A percentile compares a stretch with the other conserved stretches of the same genome.
Evolutionary conservation across 2,797 vertebrate genomes (phyloP).

Genomic region (Crenuchus spilurus): DNA sequence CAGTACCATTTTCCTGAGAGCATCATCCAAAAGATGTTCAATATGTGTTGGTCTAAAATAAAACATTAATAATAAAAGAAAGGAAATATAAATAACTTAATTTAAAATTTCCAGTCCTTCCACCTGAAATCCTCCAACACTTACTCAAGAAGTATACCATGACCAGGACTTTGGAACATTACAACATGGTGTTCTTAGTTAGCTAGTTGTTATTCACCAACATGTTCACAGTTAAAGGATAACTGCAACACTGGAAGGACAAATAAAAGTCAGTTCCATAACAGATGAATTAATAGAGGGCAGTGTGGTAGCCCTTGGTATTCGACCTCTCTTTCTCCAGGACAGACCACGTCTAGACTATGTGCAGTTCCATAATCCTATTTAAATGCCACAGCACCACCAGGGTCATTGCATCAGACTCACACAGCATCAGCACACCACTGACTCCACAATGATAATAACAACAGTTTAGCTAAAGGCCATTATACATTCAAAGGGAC

Average conservation of each 20-base stretch:
- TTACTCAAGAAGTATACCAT: conserved; percentile 1
- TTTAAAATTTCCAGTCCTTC: too few relatives aligned
- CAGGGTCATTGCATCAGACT: conserved; percentile 49
- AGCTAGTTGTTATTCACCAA: neutral
- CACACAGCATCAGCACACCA: conserved; percentile 20
- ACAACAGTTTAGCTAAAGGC: conserved; percentile 8
- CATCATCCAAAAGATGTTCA: too few relatives aligned
- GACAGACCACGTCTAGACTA: conserved; percentile 18
- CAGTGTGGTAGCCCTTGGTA: neutral
- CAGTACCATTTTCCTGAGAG: too few relatives aligned
- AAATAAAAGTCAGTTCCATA: conserved; percentile 38
- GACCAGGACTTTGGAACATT: neutral
- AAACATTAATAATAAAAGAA: too few relatives aligned
- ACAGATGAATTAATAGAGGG: conserved; percentile 22
- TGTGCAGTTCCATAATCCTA: conserved; percentile 36
- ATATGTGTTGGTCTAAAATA: too few relatives aligned
- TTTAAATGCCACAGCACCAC: conserved; percentile 50
- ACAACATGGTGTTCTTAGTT: neutral
- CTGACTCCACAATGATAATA: conserved; percentile 5
- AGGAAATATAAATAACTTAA: too few relatives aligned
- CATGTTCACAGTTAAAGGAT: conserved; percentile 27
- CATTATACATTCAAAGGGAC: conserved; percentile 8
- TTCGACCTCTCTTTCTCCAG: conserved; percentile 17
- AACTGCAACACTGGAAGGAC: conserved; percentile 19
- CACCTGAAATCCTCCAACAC: too few relatives aligned